Evolutionary conservation across 1,140 invertebrate species (phyloP), one percentile per base, ranked within the genome.

Genomic region (Agraylea sexmaculata): DNA sequence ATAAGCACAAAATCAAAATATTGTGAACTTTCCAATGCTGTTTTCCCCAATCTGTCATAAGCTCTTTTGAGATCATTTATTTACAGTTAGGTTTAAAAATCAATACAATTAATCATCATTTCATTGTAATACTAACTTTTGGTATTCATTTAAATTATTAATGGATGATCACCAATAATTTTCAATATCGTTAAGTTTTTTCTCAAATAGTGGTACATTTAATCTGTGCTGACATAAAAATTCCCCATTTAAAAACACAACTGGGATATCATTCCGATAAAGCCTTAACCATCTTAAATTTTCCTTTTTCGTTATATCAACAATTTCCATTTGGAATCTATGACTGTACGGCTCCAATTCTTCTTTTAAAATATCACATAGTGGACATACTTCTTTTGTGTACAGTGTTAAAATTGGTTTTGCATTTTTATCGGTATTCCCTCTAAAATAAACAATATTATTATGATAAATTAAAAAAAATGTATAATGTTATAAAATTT

Each of bases 231-330:
- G 89, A 65, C 87, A 89, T 17, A 91, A 63, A 62, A 77, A 91
- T 51, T 80, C 67, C 11, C 78, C 80, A 58, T 91, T 80, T 4
- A 90, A 68, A 65, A 88, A 84, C 52, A 91, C 64, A 10, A 91
- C 87, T 33, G 88, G 87, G 53, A 91, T 90, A 57, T 91, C 85
- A 58, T 80, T 73, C 40, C 76, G 71, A 54, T 89, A 93, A n/a
- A 86, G 63, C 39, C 76, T 62, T 37, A 77, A 64, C 71, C 76
- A 87, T 39, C 71, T 63, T 36, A 81, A 53, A 57, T 90, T 88
- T 53, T 75, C 78, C 50, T 73, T 70, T 11, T 66, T 58, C 10
- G 73, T 75, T 20, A 91, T 91, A 58, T 88, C 77, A 33, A 91
- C 71, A 60, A 79, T 75, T 60, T 81, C 64, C 37, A 86, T 65